Conservation (phyloP, 92 coral and sea anemone species). For the Palythoa heliodiscus region DNA sequence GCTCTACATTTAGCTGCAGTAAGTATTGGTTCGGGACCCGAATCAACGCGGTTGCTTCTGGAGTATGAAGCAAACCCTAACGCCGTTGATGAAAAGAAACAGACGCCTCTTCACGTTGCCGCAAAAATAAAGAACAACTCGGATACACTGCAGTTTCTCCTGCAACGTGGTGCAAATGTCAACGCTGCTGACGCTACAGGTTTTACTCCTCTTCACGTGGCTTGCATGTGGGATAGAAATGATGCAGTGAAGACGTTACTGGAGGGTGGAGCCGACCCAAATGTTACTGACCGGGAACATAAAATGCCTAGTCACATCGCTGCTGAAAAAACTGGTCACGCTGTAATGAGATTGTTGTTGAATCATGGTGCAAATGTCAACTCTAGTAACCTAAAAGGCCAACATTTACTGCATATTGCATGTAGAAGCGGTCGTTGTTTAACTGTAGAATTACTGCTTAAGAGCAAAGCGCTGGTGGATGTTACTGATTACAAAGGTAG, state of each 20-base stretch:
- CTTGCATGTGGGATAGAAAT: slow-evolving; percentile 31
- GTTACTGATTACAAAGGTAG: slow-evolving; percentile 40
- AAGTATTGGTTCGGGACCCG: slow-evolving; percentile 1
- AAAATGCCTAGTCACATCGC: slow-evolving; percentile 20
- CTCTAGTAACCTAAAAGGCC: neutral
- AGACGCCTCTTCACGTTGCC: slow-evolving; percentile 37
- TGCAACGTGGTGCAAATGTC: slow-evolving; percentile 25
- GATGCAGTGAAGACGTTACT: slow-evolving; percentile 6
- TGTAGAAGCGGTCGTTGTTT: neutral
- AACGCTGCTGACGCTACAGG: slow-evolving; percentile 13
- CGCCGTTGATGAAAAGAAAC: slow-evolving; percentile 16
- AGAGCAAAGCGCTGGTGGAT: slow-evolving; percentile 15
- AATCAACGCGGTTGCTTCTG: slow-evolving; percentile 14
- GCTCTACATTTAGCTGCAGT: slow-evolving; percentile 26
- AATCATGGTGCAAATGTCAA: slow-evolving; percentile 12
- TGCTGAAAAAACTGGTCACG: slow-evolving; percentile 22
- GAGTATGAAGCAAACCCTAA: slow-evolving; percentile 28
- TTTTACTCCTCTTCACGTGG: slow-evolving; percentile 35
- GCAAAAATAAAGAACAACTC: slow-evolving; percentile 23
- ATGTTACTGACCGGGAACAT: slow-evolving; percentile 3
- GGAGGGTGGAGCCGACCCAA: slow-evolving; percentile 21
- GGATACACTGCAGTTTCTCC: neutral
- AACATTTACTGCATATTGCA: slow-evolving; percentile 11
- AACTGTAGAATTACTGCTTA: slow-evolving; percentile 6
- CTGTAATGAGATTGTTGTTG: neutral